phyloP scores from a whole-genome alignment of 1,140 invertebrate species.

The Drosophila ananassae region DNA sequence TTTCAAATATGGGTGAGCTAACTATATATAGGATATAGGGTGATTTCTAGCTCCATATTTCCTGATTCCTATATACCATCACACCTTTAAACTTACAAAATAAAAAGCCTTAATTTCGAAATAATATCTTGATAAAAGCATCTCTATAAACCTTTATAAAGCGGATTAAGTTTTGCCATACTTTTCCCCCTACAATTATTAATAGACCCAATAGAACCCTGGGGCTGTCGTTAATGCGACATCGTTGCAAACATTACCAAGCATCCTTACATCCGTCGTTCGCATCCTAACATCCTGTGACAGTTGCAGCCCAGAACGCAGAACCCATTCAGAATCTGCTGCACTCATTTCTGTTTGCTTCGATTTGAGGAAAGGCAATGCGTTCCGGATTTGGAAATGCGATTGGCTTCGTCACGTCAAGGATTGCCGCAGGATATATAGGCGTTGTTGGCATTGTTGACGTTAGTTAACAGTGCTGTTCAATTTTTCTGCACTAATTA shows the following conservation, averaged over 20 bases:
- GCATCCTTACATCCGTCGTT: conserved; percentile 31
- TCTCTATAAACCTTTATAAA: neutral
- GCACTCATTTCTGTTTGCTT: conserved; percentile 26
- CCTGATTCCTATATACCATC: no score
- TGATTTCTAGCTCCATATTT: no score
- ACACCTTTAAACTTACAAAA: no score
- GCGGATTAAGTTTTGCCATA: neutral
- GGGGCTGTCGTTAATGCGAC: conserved; percentile 15
- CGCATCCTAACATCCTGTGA: conserved; percentile 27
- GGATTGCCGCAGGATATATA: conserved; percentile 44
- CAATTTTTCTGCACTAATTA: conserved; percentile 79
- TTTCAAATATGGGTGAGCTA: conserved; percentile 16
- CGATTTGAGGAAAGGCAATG: conserved; percentile 21
- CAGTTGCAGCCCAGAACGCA: conserved; percentile 18
- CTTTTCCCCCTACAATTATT: neutral
- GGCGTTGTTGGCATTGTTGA: conserved; percentile 49
- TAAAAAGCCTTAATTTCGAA: no score
- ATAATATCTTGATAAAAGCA: neutral
- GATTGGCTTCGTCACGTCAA: conserved; percentile 54
- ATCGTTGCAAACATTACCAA: conserved; percentile 38
- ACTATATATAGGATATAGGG: conserved; percentile 6
- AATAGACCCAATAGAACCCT: conserved; percentile 21
- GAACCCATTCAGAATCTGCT: conserved; percentile 20
- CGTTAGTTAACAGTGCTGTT: conserved; percentile 71
- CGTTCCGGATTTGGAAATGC: conserved; percentile 52